Conservation (phyloP, 1,140 invertebrate species). For the Caerostris darwini region DNA sequence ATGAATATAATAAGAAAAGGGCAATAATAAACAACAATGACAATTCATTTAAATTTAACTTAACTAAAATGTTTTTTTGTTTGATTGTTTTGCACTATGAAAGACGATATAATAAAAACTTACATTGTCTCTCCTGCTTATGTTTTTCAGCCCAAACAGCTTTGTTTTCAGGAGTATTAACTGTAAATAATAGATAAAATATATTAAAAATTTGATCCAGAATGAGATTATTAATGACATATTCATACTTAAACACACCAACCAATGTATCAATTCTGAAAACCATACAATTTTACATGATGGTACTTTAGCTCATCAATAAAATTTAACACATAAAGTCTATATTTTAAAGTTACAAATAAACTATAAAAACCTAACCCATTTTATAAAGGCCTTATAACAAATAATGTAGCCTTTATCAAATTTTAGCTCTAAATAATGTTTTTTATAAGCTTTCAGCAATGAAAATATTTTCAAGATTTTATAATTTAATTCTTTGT, state of each 20-base stretch:
- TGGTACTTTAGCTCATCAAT: neutral
- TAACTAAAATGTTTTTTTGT: no score
- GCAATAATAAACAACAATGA: no score
- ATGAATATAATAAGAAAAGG: no score
- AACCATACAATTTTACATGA: neutral
- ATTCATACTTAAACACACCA: neutral
- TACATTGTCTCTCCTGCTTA: slow-evolving; percentile 63
- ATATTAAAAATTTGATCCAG: neutral
- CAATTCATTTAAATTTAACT: no score
- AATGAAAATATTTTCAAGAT: no score
- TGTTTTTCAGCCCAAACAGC: slow-evolving; percentile 73
- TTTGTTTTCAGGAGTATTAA: slow-evolving; percentile 72
- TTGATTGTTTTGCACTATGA: neutral
- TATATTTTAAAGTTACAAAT: neutral
- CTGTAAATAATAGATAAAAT: slow-evolving; percentile 29
- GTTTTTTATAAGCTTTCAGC: no score
- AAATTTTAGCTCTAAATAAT: no score
- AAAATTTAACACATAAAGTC: neutral
- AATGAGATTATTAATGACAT: neutral
- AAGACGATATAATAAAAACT: neutral
- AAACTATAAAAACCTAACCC: neutral
- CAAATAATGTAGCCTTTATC: no score
- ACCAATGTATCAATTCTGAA: neutral
- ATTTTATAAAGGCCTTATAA: no score
- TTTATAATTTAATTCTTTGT: no score